These are phyloP conservation scores for Callimorpha dominula DNA, from an alignment of 2,888 invertebrate species.

Conservation along the genomic window DNA sequence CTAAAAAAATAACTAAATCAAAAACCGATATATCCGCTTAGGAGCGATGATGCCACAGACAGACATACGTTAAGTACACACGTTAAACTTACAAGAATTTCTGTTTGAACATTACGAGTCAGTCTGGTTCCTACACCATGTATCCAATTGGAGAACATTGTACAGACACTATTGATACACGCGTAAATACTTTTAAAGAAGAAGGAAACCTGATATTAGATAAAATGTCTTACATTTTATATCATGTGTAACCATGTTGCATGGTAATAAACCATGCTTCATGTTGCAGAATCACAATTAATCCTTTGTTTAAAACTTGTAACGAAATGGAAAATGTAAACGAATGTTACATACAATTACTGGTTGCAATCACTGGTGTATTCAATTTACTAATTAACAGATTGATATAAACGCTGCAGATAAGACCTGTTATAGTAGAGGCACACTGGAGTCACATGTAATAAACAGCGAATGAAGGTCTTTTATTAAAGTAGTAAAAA, in stretches of 20 bases:
- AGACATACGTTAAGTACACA: background rate
- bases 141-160: too few species aligned
- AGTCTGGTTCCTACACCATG: too few species aligned
- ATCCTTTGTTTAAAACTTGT: background rate
- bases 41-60: background rate
- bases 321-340: background rate
- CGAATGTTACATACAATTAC: background rate
- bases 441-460: slow-evolving; percentile 26
- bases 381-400: slow-evolving; percentile 45
- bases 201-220: too few species aligned
- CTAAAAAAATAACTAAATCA: too few species aligned
- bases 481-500: too few species aligned
- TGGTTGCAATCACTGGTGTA: slow-evolving; percentile 20
- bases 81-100: too few species aligned
- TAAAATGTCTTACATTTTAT: too few species aligned
- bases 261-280: too few species aligned
- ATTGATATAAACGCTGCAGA: slow-evolving; percentile 39
- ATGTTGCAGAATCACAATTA: background rate
- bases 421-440: slow-evolving; percentile 17
- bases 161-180: too few species aligned
- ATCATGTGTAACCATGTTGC: too few species aligned
- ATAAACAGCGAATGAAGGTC: background rate
- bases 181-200: too few species aligned
- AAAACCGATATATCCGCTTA: background rate
- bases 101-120: too few species aligned